These are phyloP conservation scores for Ylistrum balloti DNA, from an alignment of 1,140 invertebrate species.

Conservation along the genomic window DNA sequence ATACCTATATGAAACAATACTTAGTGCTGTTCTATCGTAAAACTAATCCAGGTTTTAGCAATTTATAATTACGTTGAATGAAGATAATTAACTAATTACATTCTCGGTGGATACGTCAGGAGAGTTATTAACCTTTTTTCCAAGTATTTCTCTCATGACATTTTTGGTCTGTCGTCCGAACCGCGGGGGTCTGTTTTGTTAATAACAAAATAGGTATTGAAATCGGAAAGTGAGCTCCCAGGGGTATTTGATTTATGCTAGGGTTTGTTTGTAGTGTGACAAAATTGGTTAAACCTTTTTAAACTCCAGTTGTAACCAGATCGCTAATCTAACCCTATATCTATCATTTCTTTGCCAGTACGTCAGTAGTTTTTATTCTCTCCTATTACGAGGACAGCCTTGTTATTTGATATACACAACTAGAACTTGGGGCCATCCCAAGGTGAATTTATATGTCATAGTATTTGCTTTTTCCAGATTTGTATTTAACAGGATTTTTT, in stretches of 20 bases:
- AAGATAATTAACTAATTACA: neutral
- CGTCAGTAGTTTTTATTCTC: neutral
- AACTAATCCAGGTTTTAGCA: neutral
- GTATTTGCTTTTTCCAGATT: neutral
- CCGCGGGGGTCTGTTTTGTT: conserved; percentile 29
- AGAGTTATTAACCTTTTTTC: neutral
- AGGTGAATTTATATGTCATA: neutral
- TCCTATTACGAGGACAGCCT: neutral
- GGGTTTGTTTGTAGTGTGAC: neutral
- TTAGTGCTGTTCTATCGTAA: too few relatives aligned
- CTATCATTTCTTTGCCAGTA: neutral
- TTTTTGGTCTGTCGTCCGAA: neutral
- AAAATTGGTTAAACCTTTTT: conserved; percentile 16
- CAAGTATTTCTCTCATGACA: neutral
- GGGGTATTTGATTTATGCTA: conserved; percentile 30
- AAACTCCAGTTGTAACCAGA: neutral
- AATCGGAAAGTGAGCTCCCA: conserved; percentile 13
- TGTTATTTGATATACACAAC: neutral
- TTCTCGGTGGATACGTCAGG: neutral
- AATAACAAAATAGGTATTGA: neutral
- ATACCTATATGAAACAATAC: too few relatives aligned
- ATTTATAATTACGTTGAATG: neutral
- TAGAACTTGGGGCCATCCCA: neutral
- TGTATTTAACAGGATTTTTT: neutral
- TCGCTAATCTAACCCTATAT: neutral